Evolutionary conservation across 2,113 vertebrate species (phyloP), one percentile per base, ranked within the genome.

Genomic region (Dasyprocta punctata): DNA sequence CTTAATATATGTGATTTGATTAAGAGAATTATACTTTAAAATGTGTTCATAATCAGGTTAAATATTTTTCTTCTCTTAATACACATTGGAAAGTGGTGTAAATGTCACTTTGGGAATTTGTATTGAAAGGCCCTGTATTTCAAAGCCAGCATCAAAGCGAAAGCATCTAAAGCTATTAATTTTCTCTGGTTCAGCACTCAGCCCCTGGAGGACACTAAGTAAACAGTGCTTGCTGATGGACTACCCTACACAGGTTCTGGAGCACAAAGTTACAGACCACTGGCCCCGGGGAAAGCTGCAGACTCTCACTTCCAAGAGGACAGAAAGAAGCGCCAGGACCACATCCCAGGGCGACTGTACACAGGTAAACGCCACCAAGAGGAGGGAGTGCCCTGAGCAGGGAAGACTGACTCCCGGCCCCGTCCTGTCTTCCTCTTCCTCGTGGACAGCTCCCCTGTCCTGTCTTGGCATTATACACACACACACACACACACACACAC

Each of bases 51-150:
- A 82, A 88, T 0, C 75, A 71, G 75, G 77, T 60, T 54, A 97
- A 82, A 95, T 96, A 98, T 92, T 22, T 96, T 98, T 96, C 38
- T 69, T 93, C 84, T 98, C 78, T 95, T 94, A 86, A 97, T 96
- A 91, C 80, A 97, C 13, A 85, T n/a, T n/a, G 82, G 86, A 97
- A 88, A 95, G 77, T 90, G 10, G 7, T 86, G 58, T 71, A 95
- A 92, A 93, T 93, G 41, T 97, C 97, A 96, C 41, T 94, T 97
- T 98, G 86, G 86, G n/a, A 97, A 93, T 58, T 30, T 81, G 4
- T 41, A 89, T 65, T 6, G 65, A 89, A 60, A 73, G 60, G 22
- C 30, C 91, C 56, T 92, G 30, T 95, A 11, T 10, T 77, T 98
- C 87, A 16, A 36, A 60, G 73, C 88, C 44, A 91, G 26, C 63